phyloP scores from a whole-genome alignment of 2,888 invertebrate species.

The Alviniconcha strummeri region DNA sequence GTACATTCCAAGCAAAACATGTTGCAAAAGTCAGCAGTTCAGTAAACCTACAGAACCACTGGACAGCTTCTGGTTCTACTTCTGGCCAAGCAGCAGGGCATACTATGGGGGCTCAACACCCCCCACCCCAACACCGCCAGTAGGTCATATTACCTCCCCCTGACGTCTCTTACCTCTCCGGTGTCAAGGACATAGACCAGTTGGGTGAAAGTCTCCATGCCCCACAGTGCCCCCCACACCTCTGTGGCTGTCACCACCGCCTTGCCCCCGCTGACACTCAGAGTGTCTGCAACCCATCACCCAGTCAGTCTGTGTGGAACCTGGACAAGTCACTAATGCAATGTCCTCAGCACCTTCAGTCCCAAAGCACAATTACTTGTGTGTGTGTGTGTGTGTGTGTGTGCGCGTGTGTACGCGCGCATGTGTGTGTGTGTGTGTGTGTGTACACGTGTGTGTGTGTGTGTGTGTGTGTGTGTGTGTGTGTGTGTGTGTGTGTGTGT shows the following conservation, averaged over 20 bases:
- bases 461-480: background rate
- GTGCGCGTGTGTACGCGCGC: background rate
- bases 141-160: too few relatives aligned
- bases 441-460: background rate
- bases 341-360: too few relatives aligned
- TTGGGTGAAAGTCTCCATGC: slow-evolving; percentile 91
- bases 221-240: slow-evolving; percentile 90
- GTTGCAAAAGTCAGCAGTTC: too few relatives aligned
- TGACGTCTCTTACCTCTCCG: slow-evolving; percentile 65
- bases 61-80: too few relatives aligned
- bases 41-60: too few relatives aligned
- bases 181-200: slow-evolving; percentile 76
- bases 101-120: too few relatives aligned
- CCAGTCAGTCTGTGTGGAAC: background rate
- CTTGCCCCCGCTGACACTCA: slow-evolving; percentile 77
- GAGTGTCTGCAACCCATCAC: slow-evolving; percentile 51
- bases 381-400: slow-evolving; percentile 15
- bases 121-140: too few relatives aligned
- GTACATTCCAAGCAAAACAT: too few relatives aligned
- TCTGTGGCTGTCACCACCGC: slow-evolving; percentile 56
- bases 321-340: too few relatives aligned
- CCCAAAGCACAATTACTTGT: too few relatives aligned
- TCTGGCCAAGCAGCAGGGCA: too few relatives aligned
- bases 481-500: background rate
- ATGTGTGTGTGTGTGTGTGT: slow-evolving; percentile 13